Evolutionary conservation across 2,888 invertebrate genomes (phyloP).

Genomic region (Cantharis nigra): DNA sequence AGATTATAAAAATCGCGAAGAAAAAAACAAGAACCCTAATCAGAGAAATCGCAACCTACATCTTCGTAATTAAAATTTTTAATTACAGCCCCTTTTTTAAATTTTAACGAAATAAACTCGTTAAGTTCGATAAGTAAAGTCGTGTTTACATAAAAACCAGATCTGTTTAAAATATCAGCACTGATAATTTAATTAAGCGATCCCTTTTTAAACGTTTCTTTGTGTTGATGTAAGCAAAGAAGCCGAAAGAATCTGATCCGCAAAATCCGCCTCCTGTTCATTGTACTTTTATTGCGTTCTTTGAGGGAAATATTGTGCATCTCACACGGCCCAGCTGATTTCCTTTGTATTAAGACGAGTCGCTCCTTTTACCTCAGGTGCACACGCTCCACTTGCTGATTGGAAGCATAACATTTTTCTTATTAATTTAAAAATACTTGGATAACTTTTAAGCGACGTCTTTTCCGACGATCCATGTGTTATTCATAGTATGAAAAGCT

Average conservation of each 20-base stretch:
- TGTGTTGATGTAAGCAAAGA: conserved; percentile 44
- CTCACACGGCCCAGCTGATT: conserved; percentile 44
- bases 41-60: conserved; percentile 12
- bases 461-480: conserved; percentile 15
- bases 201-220: conserved; percentile 50
- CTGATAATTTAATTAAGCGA: conserved; percentile 58
- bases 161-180: conserved; percentile 55
- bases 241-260: conserved; percentile 45
- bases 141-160: conserved; percentile 46
- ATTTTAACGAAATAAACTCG: conserved; percentile 1
- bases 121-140: conserved; percentile 34
- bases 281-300: conserved; percentile 49
- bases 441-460: conserved; percentile 13
- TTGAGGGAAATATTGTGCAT: conserved; percentile 40
- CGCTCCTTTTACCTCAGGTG: conserved; percentile 37
- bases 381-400: conserved; percentile 42
- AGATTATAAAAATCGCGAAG: conserved; percentile 27
- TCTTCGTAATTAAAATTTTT: not conserved
- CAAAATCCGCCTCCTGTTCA: conserved; percentile 34
- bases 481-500: conserved; percentile 24
- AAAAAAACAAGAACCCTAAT: conserved; percentile 26
- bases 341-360: conserved; percentile 37
- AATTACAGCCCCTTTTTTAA: conserved; percentile 18
- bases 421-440: conserved; percentile 41
- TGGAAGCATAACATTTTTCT: conserved; percentile 41